Evolutionary conservation across 2,797 vertebrate species (phyloP), one percentile per base, ranked within the genome.

Genomic region (Tympanoctomys barrerae): DNA sequence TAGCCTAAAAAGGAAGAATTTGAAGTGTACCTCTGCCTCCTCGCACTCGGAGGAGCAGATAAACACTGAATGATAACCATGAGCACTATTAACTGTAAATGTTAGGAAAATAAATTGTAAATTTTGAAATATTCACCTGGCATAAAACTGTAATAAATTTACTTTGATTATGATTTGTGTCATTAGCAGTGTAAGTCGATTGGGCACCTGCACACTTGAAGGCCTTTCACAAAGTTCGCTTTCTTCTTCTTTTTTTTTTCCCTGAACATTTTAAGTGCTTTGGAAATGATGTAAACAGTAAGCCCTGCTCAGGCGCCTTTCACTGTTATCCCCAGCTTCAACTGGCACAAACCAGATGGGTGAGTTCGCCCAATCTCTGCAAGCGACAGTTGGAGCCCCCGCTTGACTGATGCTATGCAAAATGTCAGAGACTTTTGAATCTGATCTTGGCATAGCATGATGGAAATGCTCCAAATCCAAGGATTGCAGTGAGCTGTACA

Each of bases 361-460:
- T 78, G 59, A 94, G 89, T 90, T 90, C 96, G 62, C 52, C 82
- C 94, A 97, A n/a, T 64, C 73, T 31, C 31, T 87, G 70, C 66
- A 77, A 96, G 89, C 87, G 90, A 94, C 54, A 92, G 87, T 94
- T 90, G 97, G 87, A 96, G 92, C 84, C 68, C 88, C 71, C 6
- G 2, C 96, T 68, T 88, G 90, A 97, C 90, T 96, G 64, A 95
- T 97, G 96, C 95, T 97, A 96, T 95, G 91, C 92, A 97, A 97
- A 98, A 93, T 93, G 96, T 95, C 97, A 97, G 96, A 92, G 94
- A 94, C 96, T 97, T 97, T 95, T 91, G 93, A 90, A 97, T 96
- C 83, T 26, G 80, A 95, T 97, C 79, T 97, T 98, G 97, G 98
- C 97, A 97, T 93, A 0, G 86, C 83, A 8, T 24, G 82, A 96